Percentiles rank a stretch among this genome's conserved stretches.
Evolutionary conservation across 2,797 vertebrate species (phyloP).

Genomic region (Sandelia bainsii): DNA sequence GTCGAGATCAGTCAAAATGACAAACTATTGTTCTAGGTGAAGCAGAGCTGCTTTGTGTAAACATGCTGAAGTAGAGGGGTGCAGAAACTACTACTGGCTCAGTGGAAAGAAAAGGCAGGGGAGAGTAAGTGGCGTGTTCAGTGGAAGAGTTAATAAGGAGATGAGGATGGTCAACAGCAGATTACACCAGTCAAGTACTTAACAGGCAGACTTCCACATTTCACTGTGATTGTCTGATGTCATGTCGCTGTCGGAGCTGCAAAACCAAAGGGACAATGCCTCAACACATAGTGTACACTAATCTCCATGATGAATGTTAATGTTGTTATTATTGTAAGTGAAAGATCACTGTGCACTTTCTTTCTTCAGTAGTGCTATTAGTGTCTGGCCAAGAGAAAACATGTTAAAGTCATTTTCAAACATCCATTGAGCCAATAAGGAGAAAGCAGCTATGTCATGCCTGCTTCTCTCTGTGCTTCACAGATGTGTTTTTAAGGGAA

Average conservation of each 20-base stretch:
- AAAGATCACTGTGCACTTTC: constrained; percentile 14
- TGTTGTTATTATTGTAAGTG: constrained; percentile 18
- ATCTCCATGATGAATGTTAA: constrained; percentile 14
- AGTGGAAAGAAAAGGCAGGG: background rate
- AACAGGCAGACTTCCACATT: constrained; percentile 30
- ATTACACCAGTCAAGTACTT: constrained; percentile 33
- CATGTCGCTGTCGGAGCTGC: no score
- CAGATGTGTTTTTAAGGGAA: background rate
- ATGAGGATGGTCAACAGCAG: constrained; percentile 45
- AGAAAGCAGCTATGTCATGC: constrained; percentile 11
- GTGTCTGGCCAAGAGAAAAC: background rate
- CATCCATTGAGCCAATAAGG: background rate
- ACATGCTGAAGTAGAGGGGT: no score
- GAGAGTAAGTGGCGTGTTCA: constrained; percentile 8
- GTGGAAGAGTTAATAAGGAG: constrained; percentile 36
- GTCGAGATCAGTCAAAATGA: no score
- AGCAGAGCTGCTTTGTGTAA: no score
- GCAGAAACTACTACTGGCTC: background rate
- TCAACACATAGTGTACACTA: constrained; percentile 4
- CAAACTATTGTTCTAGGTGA: no score
- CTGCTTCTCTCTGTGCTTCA: background rate
- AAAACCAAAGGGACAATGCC: constrained; percentile 1
- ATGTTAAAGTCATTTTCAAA: constrained; percentile 18
- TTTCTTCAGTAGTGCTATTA: background rate
- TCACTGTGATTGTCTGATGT: constrained; percentile 16